Conservation (phyloP, 2,888 invertebrate genomes). For the Agrochola circellaris region DNA sequence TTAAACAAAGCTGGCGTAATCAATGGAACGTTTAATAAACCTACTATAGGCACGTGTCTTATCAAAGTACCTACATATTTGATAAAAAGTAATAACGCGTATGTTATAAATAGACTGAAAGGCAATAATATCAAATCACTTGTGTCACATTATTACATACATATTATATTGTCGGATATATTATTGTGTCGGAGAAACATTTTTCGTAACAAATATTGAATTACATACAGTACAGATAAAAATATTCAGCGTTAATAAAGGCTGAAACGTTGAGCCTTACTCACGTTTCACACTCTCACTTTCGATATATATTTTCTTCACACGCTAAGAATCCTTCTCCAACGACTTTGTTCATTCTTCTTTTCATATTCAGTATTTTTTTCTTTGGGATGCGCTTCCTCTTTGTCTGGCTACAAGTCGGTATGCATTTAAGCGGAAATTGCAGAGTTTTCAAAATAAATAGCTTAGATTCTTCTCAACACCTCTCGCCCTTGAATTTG, state of each 20-base stretch:
- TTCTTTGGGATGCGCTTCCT: too few species aligned
- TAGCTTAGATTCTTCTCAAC: too few species aligned
- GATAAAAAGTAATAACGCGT: constrained; percentile 33
- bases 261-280: neutral
- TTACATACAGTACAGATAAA: neutral
- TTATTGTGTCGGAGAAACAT: neutral
- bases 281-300: too few species aligned
- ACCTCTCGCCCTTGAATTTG: too few species aligned
- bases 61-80: constrained; percentile 15
- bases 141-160: constrained; percentile 11
- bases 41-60: neutral
- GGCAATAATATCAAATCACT: constrained; percentile 14
- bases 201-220: neutral
- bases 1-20: neutral
- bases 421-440: too few species aligned
- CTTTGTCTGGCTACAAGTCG: too few species aligned
- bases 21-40: neutral
- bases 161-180: too few species aligned
- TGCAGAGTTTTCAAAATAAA: too few species aligned
- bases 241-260: neutral
- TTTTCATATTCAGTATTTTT: too few species aligned
- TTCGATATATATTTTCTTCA: too few species aligned
- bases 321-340: too few species aligned
- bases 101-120: constrained; percentile 25
- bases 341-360: too few species aligned